Percentiles rank a stretch among this genome's conserved stretches.
Conservation (phyloP, 2,113 vertebrate genomes). For the Silurus asotus region DNA sequence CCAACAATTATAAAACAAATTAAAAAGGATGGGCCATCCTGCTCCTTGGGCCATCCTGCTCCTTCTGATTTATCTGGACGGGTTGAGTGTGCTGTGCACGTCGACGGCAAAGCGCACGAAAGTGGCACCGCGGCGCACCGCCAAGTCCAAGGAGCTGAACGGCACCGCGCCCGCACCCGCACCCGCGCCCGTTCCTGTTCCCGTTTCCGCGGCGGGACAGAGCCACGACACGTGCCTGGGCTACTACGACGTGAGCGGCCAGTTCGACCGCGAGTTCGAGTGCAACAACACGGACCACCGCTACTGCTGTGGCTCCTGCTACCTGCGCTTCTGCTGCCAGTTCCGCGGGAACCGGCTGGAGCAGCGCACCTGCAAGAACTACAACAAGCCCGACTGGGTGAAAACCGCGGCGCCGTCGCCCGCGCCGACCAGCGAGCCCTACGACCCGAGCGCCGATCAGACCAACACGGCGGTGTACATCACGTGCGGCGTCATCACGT, state of each 20-base stretch:
- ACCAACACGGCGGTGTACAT: conserved; percentile 97
- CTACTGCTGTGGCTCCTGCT: conserved; percentile 98
- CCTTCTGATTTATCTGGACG: conserved; percentile 76
- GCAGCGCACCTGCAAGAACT: conserved; percentile 91
- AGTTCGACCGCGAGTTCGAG: conserved; percentile 94
- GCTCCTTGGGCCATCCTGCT: conserved; percentile 68
- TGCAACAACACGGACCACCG: conserved; percentile 97
- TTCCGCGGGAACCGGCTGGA: conserved; percentile 90
- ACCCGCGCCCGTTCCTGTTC: conserved; percentile 58
- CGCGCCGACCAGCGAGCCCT: conserved; percentile 78
- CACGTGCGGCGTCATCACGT: conserved; percentile 94
- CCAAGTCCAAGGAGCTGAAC: conserved; percentile 66
- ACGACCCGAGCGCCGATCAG: conserved; percentile 91
- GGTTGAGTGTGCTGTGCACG: conserved; percentile 69
- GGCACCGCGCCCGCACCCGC: conserved; percentile 63
- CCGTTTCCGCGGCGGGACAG: conserved; percentile 63
- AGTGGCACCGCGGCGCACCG: conserved; percentile 54
- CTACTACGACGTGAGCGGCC: conserved; percentile 97
- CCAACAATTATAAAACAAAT: background rate
- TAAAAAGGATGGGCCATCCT: conserved; percentile 70
- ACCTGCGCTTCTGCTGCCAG: conserved; percentile 97
- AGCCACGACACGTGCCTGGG: conserved; percentile 90
- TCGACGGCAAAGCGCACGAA: conserved; percentile 71
- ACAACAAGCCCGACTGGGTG: conserved; percentile 85
- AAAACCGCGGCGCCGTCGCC: conserved; percentile 78